A percentile compares a stretch with the other conserved stretches of the same genome.
These are phyloP conservation scores for Pavo muticus DNA, from an alignment of 2,113 vertebrate species.

Conservation along the genomic window DNA sequence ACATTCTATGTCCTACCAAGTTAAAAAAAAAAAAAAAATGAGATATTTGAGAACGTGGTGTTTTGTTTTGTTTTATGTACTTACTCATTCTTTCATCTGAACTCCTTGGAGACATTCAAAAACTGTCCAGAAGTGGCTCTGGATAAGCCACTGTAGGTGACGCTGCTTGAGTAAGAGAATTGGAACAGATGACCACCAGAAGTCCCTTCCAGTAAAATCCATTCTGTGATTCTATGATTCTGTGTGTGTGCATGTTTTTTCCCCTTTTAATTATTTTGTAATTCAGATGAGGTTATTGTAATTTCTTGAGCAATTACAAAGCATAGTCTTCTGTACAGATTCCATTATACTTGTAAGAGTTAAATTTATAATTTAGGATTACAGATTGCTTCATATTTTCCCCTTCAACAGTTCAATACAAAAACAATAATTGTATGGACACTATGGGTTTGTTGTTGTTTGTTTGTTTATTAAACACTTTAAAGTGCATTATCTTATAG, in stretches of 20 bases:
- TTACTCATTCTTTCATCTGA: not conserved
- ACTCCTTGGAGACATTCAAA: not conserved
- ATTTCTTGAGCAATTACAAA: not conserved
- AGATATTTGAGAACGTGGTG: not conserved
- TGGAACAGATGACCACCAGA: not conserved
- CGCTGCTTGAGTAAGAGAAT: too few relatives aligned
- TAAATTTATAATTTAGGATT: not conserved
- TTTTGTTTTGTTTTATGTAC: not conserved
- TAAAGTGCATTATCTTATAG: not conserved
- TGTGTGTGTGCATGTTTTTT: not conserved
- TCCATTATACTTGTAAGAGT: not conserved
- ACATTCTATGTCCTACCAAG: not conserved
- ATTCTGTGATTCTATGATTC: not conserved
- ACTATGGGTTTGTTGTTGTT: too few relatives aligned
- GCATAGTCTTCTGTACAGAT: not conserved
- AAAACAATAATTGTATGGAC: not conserved
- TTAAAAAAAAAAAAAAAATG: not conserved
- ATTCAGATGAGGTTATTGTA: not conserved
- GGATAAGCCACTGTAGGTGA: not conserved
- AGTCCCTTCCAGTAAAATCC: not conserved
- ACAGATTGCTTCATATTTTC: not conserved
- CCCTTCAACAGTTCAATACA: not conserved
- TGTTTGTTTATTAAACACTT: too few relatives aligned
- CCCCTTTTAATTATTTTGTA: not conserved
- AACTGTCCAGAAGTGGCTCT: not conserved